Percentiles rank a stretch among this genome's conserved stretches.
phyloP scores from a whole-genome alignment of 2,113 vertebrate species.

The Nanorana parkeri region DNA sequence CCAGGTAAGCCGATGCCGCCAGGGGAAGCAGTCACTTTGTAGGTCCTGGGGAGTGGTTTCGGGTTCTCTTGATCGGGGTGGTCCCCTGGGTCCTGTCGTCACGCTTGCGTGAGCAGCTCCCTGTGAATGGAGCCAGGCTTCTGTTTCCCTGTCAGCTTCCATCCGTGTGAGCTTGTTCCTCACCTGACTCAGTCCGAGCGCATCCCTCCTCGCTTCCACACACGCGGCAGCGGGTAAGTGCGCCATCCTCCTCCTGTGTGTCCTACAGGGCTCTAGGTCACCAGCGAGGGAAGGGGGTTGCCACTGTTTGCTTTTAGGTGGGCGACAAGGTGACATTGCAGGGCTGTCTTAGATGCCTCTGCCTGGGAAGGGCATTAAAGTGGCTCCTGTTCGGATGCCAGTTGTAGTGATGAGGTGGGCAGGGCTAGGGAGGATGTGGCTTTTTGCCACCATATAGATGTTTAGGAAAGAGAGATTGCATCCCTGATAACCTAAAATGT shows the following conservation, averaged over 20 bases:
- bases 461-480: too few species aligned
- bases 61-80: not conserved
- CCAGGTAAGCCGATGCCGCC: not conserved
- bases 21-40: not conserved
- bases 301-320: too few species aligned
- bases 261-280: too few species aligned
- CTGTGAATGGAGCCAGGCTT: not conserved
- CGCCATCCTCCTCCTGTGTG: not conserved
- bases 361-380: not conserved
- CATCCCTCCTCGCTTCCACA: too few species aligned
- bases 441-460: too few species aligned
- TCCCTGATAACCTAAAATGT: not conserved
- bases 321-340: constrained; percentile 37
- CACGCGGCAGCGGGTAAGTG: constrained; percentile 33
- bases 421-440: too few species aligned
- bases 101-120: constrained; percentile 5
- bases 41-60: not conserved
- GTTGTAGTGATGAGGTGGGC: too few species aligned
- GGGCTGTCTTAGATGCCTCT: too few species aligned
- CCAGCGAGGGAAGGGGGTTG: too few species aligned
- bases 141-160: not conserved
- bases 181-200: too few species aligned
- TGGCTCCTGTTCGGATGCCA: not conserved
- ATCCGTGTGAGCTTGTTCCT: constrained; percentile 3
- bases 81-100: constrained; percentile 33